Evolutionary conservation across 2,797 vertebrate genomes (phyloP), one percentile per base, ranked within the genome.

Genomic region (Scolopax bukidnonensis): DNA sequence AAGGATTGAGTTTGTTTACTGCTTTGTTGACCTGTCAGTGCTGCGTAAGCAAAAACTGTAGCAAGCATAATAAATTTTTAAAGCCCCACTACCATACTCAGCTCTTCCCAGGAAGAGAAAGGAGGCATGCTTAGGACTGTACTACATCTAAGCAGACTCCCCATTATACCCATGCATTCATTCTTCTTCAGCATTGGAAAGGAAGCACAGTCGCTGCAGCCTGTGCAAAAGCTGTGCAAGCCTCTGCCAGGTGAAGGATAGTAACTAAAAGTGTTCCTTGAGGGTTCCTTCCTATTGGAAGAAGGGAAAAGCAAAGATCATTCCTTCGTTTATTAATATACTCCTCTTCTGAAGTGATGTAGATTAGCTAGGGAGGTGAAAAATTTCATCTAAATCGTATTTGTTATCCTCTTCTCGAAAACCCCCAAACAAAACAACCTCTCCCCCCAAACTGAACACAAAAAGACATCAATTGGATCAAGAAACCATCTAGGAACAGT

Each of bases 211-310:
- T 13, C 68, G 43, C 9, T 56, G 18, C 5, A 77, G 23, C 1
- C 4, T 3, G 19, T 3, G 12, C 6, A n/a, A 76, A 78, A 79
- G 10, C 15, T 59, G 21, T 16, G 41, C 25, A 36, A 19, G 4
- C 16, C 4, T 75, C 32, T 71, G 30, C 16, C 36, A 10, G 9
- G 2, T 33, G 17, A 56, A 38, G 0, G 1, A 12, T 3, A 36
- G 11, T 9, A 65, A 27, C 11, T 57, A 10, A 17, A n/a, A 59
- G 21, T 20, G 11, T 67, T 50, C 6, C 14, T 4, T 14, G 23
- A 6, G 9, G 11, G 12, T 18, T 75, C 13, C 12, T 61, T 65
- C 20, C 21, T 24, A 38, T 1, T 11, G 15, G 15, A 78, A 74
- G 9, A 38, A 1, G 3, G 4, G 4, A 65, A 78, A 92, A 50